phyloP scores from a whole-genome alignment of 2,113 vertebrate genomes.

The Sapajus apella region DNA sequence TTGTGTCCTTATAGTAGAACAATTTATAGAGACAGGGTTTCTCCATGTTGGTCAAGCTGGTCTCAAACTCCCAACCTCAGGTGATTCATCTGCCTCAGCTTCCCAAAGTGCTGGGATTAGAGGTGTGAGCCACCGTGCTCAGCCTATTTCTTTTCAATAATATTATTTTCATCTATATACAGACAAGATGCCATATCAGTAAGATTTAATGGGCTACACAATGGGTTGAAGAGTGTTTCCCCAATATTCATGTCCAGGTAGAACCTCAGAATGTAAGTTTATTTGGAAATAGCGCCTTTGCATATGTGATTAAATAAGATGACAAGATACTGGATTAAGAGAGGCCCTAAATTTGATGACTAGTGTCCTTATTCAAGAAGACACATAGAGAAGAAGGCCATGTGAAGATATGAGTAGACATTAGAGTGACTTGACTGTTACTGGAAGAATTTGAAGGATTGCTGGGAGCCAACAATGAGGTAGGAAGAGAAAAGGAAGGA shows the following conservation, averaged over 20 bases:
- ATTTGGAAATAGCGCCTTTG: neutral
- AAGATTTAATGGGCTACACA: neutral
- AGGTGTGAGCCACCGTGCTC: fast-evolving
- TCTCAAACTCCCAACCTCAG: too few species aligned
- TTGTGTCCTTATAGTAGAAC: too few species aligned
- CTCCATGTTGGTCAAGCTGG: too few species aligned
- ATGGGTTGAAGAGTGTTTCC: neutral
- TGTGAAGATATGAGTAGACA: neutral
- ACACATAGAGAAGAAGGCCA: neutral
- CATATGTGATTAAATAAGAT: neutral
- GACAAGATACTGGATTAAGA: neutral
- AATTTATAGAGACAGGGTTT: too few species aligned
- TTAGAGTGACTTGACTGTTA: neutral
- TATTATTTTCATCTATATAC: neutral
- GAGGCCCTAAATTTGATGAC: neutral
- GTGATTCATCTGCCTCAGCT: too few species aligned
- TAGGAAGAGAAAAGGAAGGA: neutral
- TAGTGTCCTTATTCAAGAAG: neutral
- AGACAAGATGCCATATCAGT: neutral
- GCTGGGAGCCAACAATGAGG: neutral
- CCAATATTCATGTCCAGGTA: neutral
- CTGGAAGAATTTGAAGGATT: neutral
- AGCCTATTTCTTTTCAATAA: neutral
- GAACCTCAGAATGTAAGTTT: neutral
- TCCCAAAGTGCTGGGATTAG: too few species aligned